These are phyloP conservation scores for Aegypius monachus DNA, from an alignment of 2,113 vertebrate genomes.

Conservation along the genomic window DNA sequence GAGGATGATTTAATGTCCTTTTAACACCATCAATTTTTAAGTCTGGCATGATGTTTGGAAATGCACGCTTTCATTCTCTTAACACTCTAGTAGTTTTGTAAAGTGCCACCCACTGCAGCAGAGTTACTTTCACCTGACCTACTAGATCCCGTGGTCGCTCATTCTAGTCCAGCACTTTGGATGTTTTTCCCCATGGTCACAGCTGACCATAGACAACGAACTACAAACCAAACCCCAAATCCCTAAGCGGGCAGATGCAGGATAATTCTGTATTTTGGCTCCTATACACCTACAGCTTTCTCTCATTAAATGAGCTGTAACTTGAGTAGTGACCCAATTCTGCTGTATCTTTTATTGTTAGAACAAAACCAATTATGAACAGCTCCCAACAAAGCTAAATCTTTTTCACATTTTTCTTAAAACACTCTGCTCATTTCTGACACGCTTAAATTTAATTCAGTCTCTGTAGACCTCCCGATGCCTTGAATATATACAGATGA, in stretches of 20 bases:
- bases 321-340: slow-evolving; percentile 8
- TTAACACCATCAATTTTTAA: neutral
- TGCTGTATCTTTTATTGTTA: slow-evolving; percentile 1
- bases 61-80: neutral
- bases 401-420: slow-evolving; percentile 40
- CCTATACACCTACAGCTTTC: neutral
- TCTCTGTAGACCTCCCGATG: slow-evolving; percentile 28
- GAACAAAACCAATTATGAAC: slow-evolving; percentile 31
- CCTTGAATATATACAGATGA: slow-evolving; percentile 48
- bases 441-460: slow-evolving; percentile 8
- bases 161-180: neutral
- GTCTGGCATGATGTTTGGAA: neutral
- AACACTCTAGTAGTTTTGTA: neutral
- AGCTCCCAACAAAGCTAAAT: slow-evolving; percentile 33
- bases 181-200: neutral
- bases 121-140: neutral
- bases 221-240: neutral
- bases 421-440: slow-evolving; percentile 16
- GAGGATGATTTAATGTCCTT: too few species aligned
- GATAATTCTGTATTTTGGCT: slow-evolving; percentile 24
- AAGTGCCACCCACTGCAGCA: neutral
- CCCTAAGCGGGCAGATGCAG: neutral
- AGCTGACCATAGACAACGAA: neutral
- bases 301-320: slow-evolving; percentile 17
- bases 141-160: neutral